These are phyloP conservation scores for Drosophila yakuba DNA, from an alignment of 1,140 invertebrate genomes.

Conservation along the genomic window DNA sequence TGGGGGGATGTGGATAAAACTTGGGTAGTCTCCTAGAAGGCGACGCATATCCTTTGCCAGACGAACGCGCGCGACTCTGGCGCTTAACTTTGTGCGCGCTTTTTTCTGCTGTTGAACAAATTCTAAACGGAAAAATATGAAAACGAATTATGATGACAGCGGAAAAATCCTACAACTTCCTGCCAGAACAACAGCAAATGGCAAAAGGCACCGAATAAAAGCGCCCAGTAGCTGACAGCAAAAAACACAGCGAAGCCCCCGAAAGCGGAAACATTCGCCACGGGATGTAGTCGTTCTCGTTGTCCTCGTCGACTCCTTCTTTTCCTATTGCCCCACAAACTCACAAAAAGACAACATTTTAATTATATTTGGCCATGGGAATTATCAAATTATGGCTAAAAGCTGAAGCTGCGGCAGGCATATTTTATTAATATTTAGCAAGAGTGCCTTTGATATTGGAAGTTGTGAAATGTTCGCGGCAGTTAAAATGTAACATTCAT, in stretches of 20 bases:
- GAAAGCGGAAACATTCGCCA: slow-evolving; percentile 67
- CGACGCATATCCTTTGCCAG: slow-evolving; percentile 73
- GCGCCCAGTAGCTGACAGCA: slow-evolving; percentile 7
- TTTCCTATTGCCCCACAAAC: slow-evolving; percentile 3
- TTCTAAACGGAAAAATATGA: slow-evolving; percentile 82
- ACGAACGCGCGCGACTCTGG: slow-evolving; percentile 49
- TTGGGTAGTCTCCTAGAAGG: slow-evolving; percentile 58
- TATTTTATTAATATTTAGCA: neutral
- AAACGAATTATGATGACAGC: slow-evolving; percentile 83
- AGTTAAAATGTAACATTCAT: slow-evolving; percentile 1
- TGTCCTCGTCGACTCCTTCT: slow-evolving; percentile 1
- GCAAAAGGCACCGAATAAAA: slow-evolving; percentile 28
- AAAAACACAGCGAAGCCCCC: slow-evolving; percentile 24
- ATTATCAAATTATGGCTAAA: slow-evolving; percentile 32
- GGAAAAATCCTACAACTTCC: slow-evolving; percentile 83
- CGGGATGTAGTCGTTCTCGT: slow-evolving; percentile 56
- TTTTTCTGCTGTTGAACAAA: slow-evolving; percentile 73
- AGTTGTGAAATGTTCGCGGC: neutral
- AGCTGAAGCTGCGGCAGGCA: neutral
- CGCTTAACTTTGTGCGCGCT: slow-evolving; percentile 36
- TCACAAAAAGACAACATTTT: slow-evolving; percentile 54
- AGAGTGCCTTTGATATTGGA: neutral
- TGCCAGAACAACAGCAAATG: slow-evolving; percentile 58
- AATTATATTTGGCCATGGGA: slow-evolving; percentile 64
- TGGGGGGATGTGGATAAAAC: slow-evolving; percentile 25